phyloP scores from a whole-genome alignment of 2,888 invertebrate genomes.

The Nephrotoma flavescens region DNA sequence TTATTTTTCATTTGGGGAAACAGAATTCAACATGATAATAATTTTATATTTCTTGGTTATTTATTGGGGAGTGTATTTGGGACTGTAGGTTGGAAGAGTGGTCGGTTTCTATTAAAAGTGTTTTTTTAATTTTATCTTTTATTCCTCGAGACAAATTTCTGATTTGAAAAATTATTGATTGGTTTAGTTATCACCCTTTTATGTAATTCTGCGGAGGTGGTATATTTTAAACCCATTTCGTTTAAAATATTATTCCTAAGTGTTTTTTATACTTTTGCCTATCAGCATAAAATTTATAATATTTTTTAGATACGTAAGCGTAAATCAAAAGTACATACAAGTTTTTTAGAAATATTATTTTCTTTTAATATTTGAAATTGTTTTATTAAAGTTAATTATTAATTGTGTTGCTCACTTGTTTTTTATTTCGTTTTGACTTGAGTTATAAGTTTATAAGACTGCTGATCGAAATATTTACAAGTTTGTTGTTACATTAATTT shows the following conservation, averaged over 20 bases:
- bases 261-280: not conserved
- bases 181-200: not conserved
- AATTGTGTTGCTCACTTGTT: no score
- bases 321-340: no score
- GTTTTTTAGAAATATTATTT: no score
- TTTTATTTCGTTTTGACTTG: no score
- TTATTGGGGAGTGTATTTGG: not conserved
- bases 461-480: no score
- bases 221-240: not conserved
- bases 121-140: not conserved
- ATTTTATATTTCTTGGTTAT: not conserved
- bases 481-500: no score
- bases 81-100: not conserved
- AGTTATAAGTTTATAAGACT: no score
- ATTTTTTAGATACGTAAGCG: not conserved
- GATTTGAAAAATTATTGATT: not conserved
- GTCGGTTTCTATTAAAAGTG: not conserved
- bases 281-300: not conserved
- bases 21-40: not conserved
- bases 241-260: not conserved
- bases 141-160: not conserved
- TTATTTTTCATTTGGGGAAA: not conserved
- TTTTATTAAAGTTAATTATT: no score
- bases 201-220: not conserved
- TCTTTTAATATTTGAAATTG: no score